These are phyloP conservation scores for Proteles cristata DNA, from an alignment of 2,113 vertebrate species.

Conservation along the genomic window DNA sequence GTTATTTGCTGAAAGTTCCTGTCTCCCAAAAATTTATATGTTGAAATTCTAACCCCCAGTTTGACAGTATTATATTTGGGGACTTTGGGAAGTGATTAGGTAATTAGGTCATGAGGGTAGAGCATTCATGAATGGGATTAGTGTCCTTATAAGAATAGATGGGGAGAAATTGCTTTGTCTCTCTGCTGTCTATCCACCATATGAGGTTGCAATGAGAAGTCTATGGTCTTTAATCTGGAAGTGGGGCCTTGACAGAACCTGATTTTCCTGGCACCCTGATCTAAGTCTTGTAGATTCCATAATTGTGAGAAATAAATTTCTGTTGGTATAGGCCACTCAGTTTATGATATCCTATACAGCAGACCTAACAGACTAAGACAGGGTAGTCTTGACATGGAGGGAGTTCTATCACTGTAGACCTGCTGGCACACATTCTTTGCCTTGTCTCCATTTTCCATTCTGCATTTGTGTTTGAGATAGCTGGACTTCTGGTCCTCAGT, in stretches of 20 bases:
- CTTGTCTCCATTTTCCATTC: background rate
- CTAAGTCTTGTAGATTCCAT: background rate
- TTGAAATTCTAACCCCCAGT: background rate
- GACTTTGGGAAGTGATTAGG: background rate
- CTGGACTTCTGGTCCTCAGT: background rate
- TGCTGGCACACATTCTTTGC: accelerated
- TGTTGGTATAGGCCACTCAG: background rate
- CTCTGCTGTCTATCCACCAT: background rate
- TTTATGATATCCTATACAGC: background rate
- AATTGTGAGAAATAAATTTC: background rate
- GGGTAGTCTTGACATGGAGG: background rate
- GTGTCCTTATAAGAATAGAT: background rate
- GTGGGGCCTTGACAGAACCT: background rate
- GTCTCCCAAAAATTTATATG: background rate
- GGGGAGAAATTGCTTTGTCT: background rate
- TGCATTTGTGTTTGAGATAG: background rate
- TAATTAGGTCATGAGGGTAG: background rate
- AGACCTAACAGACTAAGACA: background rate
- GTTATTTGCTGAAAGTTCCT: background rate
- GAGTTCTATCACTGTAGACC: background rate
- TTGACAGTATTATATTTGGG: background rate
- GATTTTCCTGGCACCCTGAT: background rate
- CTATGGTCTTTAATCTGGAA: background rate
- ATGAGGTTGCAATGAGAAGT: background rate
- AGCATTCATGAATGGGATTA: background rate